Percentiles rank a stretch among this genome's conserved stretches.
These are phyloP conservation scores for Nestor notabilis DNA, from an alignment of 2,113 vertebrate species.

Conservation along the genomic window DNA sequence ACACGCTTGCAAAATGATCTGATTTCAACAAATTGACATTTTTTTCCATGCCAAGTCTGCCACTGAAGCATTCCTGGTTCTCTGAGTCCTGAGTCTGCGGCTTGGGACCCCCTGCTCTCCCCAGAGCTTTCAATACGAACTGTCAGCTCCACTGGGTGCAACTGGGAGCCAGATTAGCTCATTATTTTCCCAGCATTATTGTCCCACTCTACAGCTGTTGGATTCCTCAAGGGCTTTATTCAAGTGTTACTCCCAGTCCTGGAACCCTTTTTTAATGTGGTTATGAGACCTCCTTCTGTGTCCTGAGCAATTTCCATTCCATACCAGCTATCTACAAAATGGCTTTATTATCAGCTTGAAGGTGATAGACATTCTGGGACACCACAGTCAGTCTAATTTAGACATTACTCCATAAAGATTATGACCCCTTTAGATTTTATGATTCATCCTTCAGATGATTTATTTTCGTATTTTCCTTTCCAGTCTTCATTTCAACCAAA, in stretches of 20 bases:
- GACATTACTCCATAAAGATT: conserved; percentile 30
- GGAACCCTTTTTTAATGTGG: conserved; percentile 5
- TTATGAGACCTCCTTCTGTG: conserved; percentile 29
- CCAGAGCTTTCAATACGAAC: neutral
- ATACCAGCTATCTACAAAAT: neutral
- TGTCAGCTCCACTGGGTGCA: conserved; percentile 27
- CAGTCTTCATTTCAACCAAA: conserved; percentile 33
- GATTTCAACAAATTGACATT: neutral
- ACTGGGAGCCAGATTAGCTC: conserved; percentile 50
- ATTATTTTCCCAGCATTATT: conserved; percentile 56
- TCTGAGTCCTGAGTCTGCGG: neutral
- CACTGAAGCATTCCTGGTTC: neutral
- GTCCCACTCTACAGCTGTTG: conserved; percentile 43
- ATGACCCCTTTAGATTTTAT: conserved; percentile 33
- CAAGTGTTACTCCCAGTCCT: neutral
- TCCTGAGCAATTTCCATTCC: neutral
- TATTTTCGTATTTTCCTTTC: conserved; percentile 29
- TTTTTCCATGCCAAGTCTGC: neutral
- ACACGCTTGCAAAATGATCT: conserved; percentile 13
- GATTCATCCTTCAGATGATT: neutral
- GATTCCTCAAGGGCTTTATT: conserved; percentile 40
- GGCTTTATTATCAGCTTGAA: conserved; percentile 32
- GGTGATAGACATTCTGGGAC: conserved; percentile 33
- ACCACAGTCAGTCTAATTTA: neutral
- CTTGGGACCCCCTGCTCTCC: neutral